Conservation (phyloP, 2,797 vertebrate species). For the Rhyacichthys aspro region DNA sequence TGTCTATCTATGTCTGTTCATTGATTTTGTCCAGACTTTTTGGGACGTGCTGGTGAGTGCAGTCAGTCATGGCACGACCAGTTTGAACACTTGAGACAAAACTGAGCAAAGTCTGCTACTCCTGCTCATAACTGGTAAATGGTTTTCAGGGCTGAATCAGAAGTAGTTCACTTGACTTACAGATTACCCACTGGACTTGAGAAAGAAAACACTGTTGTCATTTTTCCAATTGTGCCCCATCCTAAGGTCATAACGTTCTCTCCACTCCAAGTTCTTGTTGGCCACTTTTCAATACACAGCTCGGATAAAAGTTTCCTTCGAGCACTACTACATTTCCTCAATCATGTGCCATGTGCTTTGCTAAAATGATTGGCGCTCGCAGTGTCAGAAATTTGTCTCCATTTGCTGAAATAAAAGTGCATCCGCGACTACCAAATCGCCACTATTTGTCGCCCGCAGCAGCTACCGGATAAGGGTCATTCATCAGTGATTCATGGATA, state of each 20-base stretch:
- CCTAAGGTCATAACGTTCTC: conserved; percentile 1
- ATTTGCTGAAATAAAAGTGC: conserved; percentile 61
- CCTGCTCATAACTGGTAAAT: too few species aligned
- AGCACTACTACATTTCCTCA: conserved; percentile 21
- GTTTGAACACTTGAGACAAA: too few species aligned
- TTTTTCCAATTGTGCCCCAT: background rate
- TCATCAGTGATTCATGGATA: conserved; percentile 65
- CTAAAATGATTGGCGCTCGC: conserved; percentile 43
- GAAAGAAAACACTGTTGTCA: background rate
- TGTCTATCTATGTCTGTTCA: background rate
- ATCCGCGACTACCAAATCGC: conserved; percentile 27
- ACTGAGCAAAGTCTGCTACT: too few species aligned
- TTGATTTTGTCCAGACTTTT: background rate
- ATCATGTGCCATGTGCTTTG: conserved; percentile 20
- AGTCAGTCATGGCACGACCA: too few species aligned
- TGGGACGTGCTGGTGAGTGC: background rate
- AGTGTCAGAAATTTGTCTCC: conserved; percentile 58
- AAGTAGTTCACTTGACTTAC: too few species aligned
- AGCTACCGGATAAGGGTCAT: conserved; percentile 40
- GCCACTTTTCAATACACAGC: conserved; percentile 1
- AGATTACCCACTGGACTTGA: too few species aligned
- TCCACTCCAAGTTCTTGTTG: background rate
- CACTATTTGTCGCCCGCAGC: conserved; percentile 43
- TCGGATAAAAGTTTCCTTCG: conserved; percentile 11
- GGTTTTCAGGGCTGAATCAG: too few species aligned